These are phyloP conservation scores for Melikaiella ostensackeni DNA, from an alignment of 2,888 invertebrate species.

Conservation along the genomic window DNA sequence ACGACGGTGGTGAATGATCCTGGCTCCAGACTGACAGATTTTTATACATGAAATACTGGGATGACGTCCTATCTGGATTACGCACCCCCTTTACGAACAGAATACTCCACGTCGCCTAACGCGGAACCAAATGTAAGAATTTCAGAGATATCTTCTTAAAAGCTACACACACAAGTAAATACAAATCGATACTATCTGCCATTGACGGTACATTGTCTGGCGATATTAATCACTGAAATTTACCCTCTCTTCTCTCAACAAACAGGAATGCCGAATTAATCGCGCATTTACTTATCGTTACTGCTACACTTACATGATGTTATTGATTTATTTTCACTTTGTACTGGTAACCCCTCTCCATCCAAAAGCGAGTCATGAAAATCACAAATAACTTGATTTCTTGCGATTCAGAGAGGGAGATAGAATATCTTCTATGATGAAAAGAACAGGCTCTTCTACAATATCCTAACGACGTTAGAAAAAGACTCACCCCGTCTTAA, in stretches of 20 bases:
- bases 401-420: background rate
- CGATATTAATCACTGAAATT: background rate
- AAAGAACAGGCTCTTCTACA: conserved; percentile 36
- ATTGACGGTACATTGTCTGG: background rate
- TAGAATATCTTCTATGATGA: conserved; percentile 9
- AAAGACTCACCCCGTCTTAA: conserved; percentile 59
- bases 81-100: conserved; percentile 64
- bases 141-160: conserved; percentile 23
- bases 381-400: conserved; percentile 4
- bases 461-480: conserved; percentile 61
- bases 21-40: conserved; percentile 59
- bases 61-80: conserved; percentile 67
- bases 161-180: conserved; percentile 1
- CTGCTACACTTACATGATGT: too few species aligned
- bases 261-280: conserved; percentile 1
- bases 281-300: background rate
- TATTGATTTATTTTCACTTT: too few species aligned
- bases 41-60: conserved; percentile 61
- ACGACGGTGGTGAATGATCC: conserved; percentile 60
- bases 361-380: background rate
- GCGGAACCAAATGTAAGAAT: conserved; percentile 68
- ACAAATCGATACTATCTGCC: background rate
- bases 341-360: too few species aligned
- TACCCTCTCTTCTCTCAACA: background rate
- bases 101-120: conserved; percentile 61